phyloP scores from a whole-genome alignment of 35 echinoderm and acorn worm genomes.

The Stichopus chloronotus region DNA sequence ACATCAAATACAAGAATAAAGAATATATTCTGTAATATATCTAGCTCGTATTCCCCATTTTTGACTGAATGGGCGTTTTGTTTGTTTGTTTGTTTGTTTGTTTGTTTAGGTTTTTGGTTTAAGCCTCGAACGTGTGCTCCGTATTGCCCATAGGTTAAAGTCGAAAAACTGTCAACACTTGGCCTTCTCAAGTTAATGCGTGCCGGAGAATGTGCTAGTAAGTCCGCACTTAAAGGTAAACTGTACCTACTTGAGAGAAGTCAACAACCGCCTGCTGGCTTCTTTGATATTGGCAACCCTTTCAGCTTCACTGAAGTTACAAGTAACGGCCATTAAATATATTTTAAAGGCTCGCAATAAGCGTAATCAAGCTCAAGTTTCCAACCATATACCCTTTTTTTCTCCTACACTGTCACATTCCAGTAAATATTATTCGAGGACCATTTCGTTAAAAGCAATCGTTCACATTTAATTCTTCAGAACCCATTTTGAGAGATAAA shows the following conservation, averaged over 20 bases:
- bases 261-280: background rate
- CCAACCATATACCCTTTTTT: background rate
- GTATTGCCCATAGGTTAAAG: too few relatives aligned
- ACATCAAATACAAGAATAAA: too few relatives aligned
- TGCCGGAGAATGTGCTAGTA: too few relatives aligned
- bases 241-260: background rate
- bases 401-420: slow-evolving; percentile 4
- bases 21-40: too few relatives aligned
- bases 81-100: too few relatives aligned
- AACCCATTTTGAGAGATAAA: background rate
- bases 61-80: too few relatives aligned
- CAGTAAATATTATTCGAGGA: slow-evolving; percentile 43
- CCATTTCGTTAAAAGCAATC: slow-evolving; percentile 49
- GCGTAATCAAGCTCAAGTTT: slow-evolving; percentile 4
- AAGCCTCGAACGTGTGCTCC: too few relatives aligned
- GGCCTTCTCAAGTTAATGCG: too few relatives aligned
- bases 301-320: slow-evolving; percentile 25
- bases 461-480: slow-evolving; percentile 41
- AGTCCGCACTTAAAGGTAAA: too few relatives aligned
- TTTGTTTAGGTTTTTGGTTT: too few relatives aligned
- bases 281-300: background rate
- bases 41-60: too few relatives aligned
- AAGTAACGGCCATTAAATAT: slow-evolving; percentile 20
- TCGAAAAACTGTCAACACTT: too few relatives aligned
- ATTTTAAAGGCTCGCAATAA: background rate